Percentiles rank a stretch among this genome's conserved stretches.
Evolutionary conservation across 2,888 invertebrate species (phyloP).

Genomic region (Cryptosula pallasiana): DNA sequence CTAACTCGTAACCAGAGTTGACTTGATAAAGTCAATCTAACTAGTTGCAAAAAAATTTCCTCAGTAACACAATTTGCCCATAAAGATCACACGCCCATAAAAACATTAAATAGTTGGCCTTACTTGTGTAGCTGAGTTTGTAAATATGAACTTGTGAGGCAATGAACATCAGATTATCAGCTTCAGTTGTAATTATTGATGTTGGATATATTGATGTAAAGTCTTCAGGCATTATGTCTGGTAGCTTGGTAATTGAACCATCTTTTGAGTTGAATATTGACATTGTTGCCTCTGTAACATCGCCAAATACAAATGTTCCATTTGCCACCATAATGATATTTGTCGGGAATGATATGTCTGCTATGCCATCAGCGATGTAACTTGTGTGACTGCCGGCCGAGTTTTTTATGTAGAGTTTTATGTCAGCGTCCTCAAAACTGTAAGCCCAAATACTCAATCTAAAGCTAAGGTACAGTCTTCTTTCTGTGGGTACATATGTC

Average conservation of each 20-base stretch:
- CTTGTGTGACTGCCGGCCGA: background rate
- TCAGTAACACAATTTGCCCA: too few species aligned
- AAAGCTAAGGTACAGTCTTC: background rate
- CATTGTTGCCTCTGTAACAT: background rate
- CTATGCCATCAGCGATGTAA: background rate
- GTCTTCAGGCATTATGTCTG: background rate
- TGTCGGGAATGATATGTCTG: background rate
- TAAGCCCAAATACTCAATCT: background rate
- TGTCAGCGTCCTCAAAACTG: too few species aligned
- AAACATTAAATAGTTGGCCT: too few species aligned
- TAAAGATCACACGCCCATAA: too few species aligned
- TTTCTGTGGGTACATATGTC: background rate
- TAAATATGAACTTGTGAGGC: background rate
- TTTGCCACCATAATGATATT: background rate
- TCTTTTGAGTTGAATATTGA: background rate
- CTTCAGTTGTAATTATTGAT: background rate
- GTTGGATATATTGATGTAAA: background rate
- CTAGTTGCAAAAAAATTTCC: too few species aligned
- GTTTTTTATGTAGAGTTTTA: background rate
- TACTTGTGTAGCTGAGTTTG: background rate
- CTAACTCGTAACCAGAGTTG: too few species aligned
- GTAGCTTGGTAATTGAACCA: background rate
- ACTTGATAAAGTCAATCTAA: too few species aligned
- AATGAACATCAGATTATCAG: background rate
- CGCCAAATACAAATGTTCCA: background rate